Percentiles rank a stretch among this genome's conserved stretches.
Conservation (phyloP, 2,797 vertebrate species). For the Macropodus opercularis region DNA sequence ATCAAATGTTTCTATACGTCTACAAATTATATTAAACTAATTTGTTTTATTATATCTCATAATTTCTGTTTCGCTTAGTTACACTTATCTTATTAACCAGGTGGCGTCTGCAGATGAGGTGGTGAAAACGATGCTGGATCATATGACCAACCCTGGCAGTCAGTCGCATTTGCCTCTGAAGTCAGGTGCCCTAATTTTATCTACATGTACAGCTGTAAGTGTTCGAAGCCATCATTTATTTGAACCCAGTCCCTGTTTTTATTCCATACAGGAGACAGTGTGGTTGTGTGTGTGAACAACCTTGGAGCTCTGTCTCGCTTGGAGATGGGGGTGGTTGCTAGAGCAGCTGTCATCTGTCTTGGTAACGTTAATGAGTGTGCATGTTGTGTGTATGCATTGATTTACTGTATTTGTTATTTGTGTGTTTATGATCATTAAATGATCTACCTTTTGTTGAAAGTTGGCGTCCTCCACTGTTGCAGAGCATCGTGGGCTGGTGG, state of each 20-base stretch:
- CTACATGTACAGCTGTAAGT: background rate
- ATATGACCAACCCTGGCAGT: slow-evolving; percentile 87
- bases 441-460: background rate
- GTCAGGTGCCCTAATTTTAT: slow-evolving; percentile 68
- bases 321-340: slow-evolving; percentile 89
- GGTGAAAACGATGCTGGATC: slow-evolving; percentile 87
- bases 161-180: slow-evolving; percentile 84
- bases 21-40: too few relatives aligned
- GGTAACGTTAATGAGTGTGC: slow-evolving; percentile 77
- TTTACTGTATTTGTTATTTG: too few relatives aligned
- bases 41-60: too few relatives aligned
- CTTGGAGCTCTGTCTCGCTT: slow-evolving; percentile 92
- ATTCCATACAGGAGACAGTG: slow-evolving; percentile 78
- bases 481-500: slow-evolving; percentile 82
- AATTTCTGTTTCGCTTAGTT: background rate
- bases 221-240: background rate
- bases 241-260: rapidly evolving
- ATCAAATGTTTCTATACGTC: too few relatives aligned
- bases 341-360: slow-evolving; percentile 79
- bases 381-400: background rate
- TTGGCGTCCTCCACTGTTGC: slow-evolving; percentile 12
- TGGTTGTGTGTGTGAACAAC: slow-evolving; percentile 93
- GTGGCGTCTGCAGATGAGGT: slow-evolving; percentile 84
- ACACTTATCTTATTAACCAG: slow-evolving; percentile 67
- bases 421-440: background rate